These are phyloP conservation scores for Ophioninae sp. DNA, from an alignment of 2,888 invertebrate species.

Conservation along the genomic window DNA sequence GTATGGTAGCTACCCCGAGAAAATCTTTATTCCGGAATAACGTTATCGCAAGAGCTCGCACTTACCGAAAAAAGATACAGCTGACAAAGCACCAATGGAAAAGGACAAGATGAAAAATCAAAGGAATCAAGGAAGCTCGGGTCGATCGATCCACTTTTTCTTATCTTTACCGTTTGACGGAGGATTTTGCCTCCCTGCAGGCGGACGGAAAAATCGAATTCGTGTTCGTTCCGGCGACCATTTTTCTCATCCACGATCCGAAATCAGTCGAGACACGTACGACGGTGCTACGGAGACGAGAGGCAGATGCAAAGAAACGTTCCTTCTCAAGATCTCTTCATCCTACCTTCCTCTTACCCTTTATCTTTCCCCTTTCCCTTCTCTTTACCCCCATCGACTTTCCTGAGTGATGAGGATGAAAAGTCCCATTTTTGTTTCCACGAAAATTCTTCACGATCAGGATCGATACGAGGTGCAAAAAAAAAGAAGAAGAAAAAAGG, in stretches of 20 bases:
- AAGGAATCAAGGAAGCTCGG: slow-evolving; percentile 48
- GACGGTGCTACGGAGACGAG: slow-evolving; percentile 60
- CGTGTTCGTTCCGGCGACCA: slow-evolving; percentile 54
- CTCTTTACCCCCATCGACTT: not conserved
- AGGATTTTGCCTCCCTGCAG: slow-evolving; percentile 35
- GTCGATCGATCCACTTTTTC: slow-evolving; percentile 59
- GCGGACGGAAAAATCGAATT: slow-evolving; percentile 57
- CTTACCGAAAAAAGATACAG: not conserved
- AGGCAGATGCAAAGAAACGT: slow-evolving; percentile 57
- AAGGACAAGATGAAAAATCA: slow-evolving; percentile 51
- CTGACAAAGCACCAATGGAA: slow-evolving; percentile 18
- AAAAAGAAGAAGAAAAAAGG: not conserved
- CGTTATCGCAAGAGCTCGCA: slow-evolving; percentile 13
- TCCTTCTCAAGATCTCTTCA: slow-evolving; percentile 43
- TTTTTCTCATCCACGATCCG: slow-evolving; percentile 64
- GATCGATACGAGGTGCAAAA: not conserved
- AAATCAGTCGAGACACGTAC: slow-evolving; percentile 66
- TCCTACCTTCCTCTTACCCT: slow-evolving; percentile 4
- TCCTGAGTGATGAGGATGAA: not conserved
- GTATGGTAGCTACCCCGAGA: not conserved
- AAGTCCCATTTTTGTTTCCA: not conserved
- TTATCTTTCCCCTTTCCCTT: not conserved
- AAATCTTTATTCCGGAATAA: slow-evolving; percentile 28
- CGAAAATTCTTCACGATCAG: not conserved
- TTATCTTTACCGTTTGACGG: slow-evolving; percentile 20